phyloP scores from a whole-genome alignment of 2,797 vertebrate species.

The Intellagama lesueurii region DNA sequence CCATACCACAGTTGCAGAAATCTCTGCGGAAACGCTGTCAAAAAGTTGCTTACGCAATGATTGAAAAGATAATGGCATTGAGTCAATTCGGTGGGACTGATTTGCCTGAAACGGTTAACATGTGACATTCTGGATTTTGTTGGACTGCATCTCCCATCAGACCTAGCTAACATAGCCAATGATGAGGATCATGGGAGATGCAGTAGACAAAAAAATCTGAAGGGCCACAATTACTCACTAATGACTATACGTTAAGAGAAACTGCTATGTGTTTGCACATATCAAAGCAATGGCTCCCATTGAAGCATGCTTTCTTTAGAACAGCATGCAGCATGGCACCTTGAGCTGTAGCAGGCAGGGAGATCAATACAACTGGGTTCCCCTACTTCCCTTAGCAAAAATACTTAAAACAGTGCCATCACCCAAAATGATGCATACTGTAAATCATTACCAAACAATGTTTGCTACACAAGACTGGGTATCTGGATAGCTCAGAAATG shows the following conservation, averaged over 20 bases:
- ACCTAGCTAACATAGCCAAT: not conserved
- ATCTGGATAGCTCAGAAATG: not conserved
- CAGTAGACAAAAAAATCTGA: not conserved
- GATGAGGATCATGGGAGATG: not conserved
- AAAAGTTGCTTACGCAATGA: conserved; percentile 9
- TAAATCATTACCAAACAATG: not conserved
- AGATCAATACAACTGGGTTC: not conserved
- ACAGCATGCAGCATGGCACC: not conserved
- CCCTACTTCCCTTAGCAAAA: not conserved
- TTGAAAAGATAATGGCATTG: not conserved
- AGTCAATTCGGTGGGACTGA: not conserved
- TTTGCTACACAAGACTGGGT: not conserved
- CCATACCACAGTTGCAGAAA: conserved; percentile 53
- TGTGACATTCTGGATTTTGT: not conserved
- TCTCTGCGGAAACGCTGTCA: conserved; percentile 57
- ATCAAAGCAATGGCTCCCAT: not conserved
- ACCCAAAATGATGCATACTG: too few relatives aligned
- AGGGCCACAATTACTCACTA: not conserved
- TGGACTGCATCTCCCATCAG: not conserved
- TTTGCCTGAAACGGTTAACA: not conserved
- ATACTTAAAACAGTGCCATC: not conserved
- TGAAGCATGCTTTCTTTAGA: not conserved
- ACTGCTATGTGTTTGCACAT: not conserved
- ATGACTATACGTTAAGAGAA: not conserved
- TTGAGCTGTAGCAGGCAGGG: not conserved